Conservation (phyloP, 2,888 invertebrate genomes). For the Dexiosoma caninum region DNA sequence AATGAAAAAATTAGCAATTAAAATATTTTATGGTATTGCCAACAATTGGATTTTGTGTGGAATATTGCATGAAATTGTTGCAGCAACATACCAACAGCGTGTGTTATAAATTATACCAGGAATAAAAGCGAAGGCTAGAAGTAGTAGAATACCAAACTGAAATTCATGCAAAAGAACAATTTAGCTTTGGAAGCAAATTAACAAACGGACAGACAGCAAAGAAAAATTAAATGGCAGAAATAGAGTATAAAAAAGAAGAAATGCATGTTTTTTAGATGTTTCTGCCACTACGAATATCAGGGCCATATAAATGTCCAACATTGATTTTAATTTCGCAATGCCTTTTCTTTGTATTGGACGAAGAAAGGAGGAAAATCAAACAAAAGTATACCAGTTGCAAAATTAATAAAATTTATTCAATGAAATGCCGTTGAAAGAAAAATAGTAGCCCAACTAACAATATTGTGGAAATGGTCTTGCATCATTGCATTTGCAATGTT, state of each 20-base stretch:
- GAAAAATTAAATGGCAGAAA: not conserved
- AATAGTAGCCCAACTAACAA: too few species aligned
- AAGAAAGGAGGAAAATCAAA: not conserved
- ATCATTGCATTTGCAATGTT: too few species aligned
- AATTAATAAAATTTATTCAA: not conserved
- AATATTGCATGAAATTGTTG: slow-evolving; percentile 19
- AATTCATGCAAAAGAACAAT: slow-evolving; percentile 10
- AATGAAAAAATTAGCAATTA: slow-evolving; percentile 50
- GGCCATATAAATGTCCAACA: not conserved
- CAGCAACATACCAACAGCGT: not conserved
- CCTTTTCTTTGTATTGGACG: not conserved
- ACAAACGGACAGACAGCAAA: not conserved
- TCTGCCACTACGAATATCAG: not conserved
- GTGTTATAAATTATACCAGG: slow-evolving; percentile 1
- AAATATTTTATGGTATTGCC: slow-evolving; percentile 44
- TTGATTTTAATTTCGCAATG: slow-evolving; percentile 12
- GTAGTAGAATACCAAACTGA: slow-evolving; percentile 11
- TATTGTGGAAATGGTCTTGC: too few species aligned
- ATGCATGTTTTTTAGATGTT: slow-evolving; percentile 10
- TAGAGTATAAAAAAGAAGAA: too few species aligned
- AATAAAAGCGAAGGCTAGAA: not conserved
- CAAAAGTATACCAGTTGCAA: not conserved
- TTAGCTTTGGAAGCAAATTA: slow-evolving; percentile 13
- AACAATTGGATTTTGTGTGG: slow-evolving; percentile 26
- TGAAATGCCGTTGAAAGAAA: too few species aligned